These are phyloP conservation scores for Drymonia ruficornis DNA, from an alignment of 2,888 invertebrate species.

Conservation along the genomic window DNA sequence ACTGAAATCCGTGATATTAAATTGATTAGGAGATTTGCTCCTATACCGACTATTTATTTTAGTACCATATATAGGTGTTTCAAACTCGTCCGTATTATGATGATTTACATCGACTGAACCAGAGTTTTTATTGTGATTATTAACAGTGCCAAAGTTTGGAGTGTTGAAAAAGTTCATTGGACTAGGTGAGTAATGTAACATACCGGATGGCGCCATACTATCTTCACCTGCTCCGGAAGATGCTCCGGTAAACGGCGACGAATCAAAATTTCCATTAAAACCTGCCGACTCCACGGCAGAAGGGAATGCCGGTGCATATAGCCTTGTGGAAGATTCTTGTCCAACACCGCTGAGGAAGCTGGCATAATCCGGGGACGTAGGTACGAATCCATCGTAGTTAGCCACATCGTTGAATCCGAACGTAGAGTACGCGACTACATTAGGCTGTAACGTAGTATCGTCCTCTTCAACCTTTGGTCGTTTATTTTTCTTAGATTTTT, in stretches of 20 bases:
- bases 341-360: slow-evolving; percentile 57
- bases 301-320: slow-evolving; percentile 74
- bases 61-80: slow-evolving; percentile 68
- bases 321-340: slow-evolving; percentile 63
- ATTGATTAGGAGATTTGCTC: slow-evolving; percentile 45
- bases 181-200: slow-evolving; percentile 58
- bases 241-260: slow-evolving; percentile 51
- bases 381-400: slow-evolving; percentile 71
- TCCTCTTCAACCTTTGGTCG: slow-evolving; percentile 61
- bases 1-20: slow-evolving; percentile 56
- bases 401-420: slow-evolving; percentile 78
- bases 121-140: slow-evolving; percentile 48
- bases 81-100: slow-evolving; percentile 46
- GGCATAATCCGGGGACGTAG: slow-evolving; percentile 72
- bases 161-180: slow-evolving; percentile 56
- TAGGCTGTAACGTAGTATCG: slow-evolving; percentile 66
- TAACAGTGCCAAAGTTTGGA: slow-evolving; percentile 50
- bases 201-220: slow-evolving; percentile 52
- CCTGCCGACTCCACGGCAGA: slow-evolving; percentile 64
- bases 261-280: slow-evolving; percentile 52
- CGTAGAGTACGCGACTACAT: slow-evolving; percentile 75
- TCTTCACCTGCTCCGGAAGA: slow-evolving; percentile 47
- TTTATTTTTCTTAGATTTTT: slow-evolving; percentile 63
- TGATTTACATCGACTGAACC: slow-evolving; percentile 44
- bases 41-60: slow-evolving; percentile 64